Evolutionary conservation across 2,888 invertebrate species (phyloP).

Genomic region (Cyaniris semiargus): DNA sequence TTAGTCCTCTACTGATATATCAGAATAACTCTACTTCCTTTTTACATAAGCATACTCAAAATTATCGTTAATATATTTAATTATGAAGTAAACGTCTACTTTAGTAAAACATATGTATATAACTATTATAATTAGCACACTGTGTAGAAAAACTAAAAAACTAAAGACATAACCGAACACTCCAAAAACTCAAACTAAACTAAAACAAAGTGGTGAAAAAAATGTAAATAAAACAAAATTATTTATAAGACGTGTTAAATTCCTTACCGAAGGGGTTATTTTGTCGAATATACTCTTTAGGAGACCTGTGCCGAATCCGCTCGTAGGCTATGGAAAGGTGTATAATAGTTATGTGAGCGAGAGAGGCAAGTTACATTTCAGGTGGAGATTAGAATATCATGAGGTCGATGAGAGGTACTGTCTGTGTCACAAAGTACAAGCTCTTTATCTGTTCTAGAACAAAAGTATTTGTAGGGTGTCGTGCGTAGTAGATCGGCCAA

Average conservation of each 20-base stretch:
- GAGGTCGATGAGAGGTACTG: conserved; percentile 65
- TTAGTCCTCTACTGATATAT: conserved; percentile 59
- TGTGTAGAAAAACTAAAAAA: conserved; percentile 66
- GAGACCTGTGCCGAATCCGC: conserved; percentile 81
- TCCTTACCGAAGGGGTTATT: conserved; percentile 82
- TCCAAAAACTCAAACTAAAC: conserved; percentile 60
- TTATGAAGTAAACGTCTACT: conserved; percentile 67
- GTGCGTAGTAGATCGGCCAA: conserved; percentile 78
- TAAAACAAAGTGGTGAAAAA: conserved; percentile 62
- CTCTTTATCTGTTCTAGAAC: conserved; percentile 77
- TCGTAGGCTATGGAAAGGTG: conserved; percentile 80
- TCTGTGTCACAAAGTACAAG: conserved; percentile 81
- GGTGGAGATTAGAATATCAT: conserved; percentile 67
- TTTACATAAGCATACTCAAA: conserved; percentile 74
- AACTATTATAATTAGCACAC: conserved; percentile 73
- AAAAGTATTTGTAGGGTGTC: conserved; percentile 70
- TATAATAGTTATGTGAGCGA: conserved; percentile 78
- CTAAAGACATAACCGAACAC: conserved; percentile 65
- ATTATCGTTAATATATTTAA: conserved; percentile 58
- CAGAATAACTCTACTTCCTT: conserved; percentile 67
- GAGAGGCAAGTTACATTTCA: conserved; percentile 69
- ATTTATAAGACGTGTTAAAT: conserved; percentile 78
- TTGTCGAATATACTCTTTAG: conserved; percentile 83
- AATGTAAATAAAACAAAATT: conserved; percentile 61
- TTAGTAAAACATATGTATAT: conserved; percentile 53